Evolutionary conservation across 2,797 vertebrate genomes (phyloP), one percentile per base, ranked within the genome.

Genomic region (Hoplostethus atlanticus): DNA sequence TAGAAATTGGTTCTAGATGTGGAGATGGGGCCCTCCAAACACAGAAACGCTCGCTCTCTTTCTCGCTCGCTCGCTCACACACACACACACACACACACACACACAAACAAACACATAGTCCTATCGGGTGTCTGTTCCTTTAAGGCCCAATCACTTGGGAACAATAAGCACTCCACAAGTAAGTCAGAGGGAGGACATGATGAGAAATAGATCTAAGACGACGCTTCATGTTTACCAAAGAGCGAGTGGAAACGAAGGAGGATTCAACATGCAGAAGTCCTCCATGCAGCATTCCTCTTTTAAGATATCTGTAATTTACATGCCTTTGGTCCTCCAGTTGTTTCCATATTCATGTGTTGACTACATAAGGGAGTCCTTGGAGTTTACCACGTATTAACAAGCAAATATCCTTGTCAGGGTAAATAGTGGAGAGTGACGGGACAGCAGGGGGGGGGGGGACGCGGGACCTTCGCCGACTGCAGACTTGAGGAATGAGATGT

Each of bases 1-100:
- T 93, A 90, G 90, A 92, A 90, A 92, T 91, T 89, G 90, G 65
- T 80, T 86, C 59, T 77, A 88, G 90, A 91, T 91, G 58, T 1
- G 68, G 55, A 87, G 87, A 91, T 90, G 83, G 69, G 38, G 58
- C 36, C 60, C 53, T 81, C 36, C 48, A 72, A 76, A 84, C 31
- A 42, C 48, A 61, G 36, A 51, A n/a, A 16, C 28, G 12, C 54
- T 17, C 16, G 2, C 52, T 31, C 4, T 21, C 60, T 17, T 42
- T 57, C 30, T n/a, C 11, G 44, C 59, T 59, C 21, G 69, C 44
- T 30, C 31, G 79, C 71, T 64, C n/a, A 31, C 44, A 36, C 46
- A 76, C 61, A 47, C 67, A 51, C 67, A 46, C 48, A 57, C 62
- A 66, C 31, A n/a, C 61, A 38, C 57, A 55, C 68, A 62, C 59